Base-by-base conservation (phyloP, 1,140 invertebrate species). In the silkworm (Bombyx mori) region DNA sequence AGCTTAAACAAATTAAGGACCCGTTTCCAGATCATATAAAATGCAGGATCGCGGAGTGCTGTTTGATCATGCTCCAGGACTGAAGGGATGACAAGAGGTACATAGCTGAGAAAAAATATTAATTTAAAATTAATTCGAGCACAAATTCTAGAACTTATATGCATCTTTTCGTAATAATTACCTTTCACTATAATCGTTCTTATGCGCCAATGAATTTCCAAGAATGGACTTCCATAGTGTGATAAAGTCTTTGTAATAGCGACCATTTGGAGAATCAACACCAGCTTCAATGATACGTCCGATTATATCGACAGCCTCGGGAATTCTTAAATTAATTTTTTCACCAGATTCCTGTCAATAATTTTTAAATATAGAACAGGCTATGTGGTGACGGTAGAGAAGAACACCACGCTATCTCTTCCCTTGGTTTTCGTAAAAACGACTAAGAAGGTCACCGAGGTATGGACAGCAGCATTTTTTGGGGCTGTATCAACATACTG, bases 221-320 rank as follows among this genome's bases (percentile, higher is more conserved):
- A 92, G 80, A 9, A 92, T 81, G 61, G 88, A 86, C 63, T 90
- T 91, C 68, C 89, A 90, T 46, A 89, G 88, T 58, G 81, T 84
- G 56, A 89, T 83, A 47, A 91, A 71, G 63, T 88, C 89, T 66
- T 91, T 92, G 68, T 93, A 94, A 71, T 89, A 94, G 47, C 85
- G 77, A 6, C 68, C 69, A 77, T 94, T 92, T 48, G 88, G 89
- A n/a, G 91, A 92, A 57, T 94, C 91, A 1, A 79, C 84, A 68
- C 93, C 93, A 9, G 89, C 89, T 88, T 94, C 92, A 53, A 94
- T 90, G 2, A 94, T 64, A 65, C 91, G 91, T 35, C 90, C 92
- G n/a, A 95, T 81, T 52, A 90, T 80, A 61, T 92, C 89, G 60
- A 93, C 77, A 42, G 88, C 82, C 18, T 91, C 86, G 6, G 88